Conservation (phyloP, 2,797 vertebrate genomes). For the Pseudocheirus occidentalis region DNA sequence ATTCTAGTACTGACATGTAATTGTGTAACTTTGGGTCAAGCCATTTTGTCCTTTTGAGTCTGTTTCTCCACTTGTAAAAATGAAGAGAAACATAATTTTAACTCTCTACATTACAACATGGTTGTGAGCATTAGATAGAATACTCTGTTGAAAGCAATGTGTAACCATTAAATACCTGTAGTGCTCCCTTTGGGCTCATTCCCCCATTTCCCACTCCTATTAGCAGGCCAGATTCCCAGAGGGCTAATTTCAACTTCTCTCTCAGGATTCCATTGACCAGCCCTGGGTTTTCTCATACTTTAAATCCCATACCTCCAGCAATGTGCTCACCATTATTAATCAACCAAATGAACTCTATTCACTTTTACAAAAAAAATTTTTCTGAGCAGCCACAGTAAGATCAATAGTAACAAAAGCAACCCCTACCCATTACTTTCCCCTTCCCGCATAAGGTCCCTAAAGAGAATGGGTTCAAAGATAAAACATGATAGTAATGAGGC, state of each 20-base stretch:
- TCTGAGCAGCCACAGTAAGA: not conserved
- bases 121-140: not conserved
- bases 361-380: not conserved
- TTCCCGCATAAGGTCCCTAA: not conserved
- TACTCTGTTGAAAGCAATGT: slow-evolving; percentile 9
- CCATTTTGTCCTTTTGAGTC: not conserved
- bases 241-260: not conserved
- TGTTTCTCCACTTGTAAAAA: slow-evolving; percentile 28
- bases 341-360: not conserved
- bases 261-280: not conserved
- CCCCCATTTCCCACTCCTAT: not conserved
- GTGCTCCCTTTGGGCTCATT: not conserved
- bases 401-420: not conserved
- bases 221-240: not conserved
- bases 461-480: not conserved
- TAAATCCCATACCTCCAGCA: not conserved
- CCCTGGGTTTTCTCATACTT: not conserved
- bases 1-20: not conserved
- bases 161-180: not conserved
- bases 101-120: not conserved
- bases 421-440: not conserved
- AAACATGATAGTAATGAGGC: not conserved
- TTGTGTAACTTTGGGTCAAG: not conserved
- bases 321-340: not conserved
- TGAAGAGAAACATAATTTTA: not conserved